A percentile compares a stretch with the other conserved stretches of the same genome.
Conservation (phyloP, 2,113 vertebrate species). For the Centrocercus urophasianus region DNA sequence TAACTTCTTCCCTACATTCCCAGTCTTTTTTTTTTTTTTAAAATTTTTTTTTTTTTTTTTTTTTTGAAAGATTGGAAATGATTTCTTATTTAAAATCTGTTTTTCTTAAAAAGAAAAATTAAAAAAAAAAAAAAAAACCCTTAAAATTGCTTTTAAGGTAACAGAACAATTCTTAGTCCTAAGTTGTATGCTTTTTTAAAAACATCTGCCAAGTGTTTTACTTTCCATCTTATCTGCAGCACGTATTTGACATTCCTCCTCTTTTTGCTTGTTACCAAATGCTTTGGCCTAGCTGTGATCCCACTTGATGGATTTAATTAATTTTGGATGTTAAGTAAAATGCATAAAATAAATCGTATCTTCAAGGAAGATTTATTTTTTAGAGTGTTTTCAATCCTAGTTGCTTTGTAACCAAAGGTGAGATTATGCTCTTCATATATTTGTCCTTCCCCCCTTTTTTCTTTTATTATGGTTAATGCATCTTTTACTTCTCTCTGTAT, state of each 20-base stretch:
- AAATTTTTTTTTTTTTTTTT: too few species aligned
- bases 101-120: background rate
- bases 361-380: constrained; percentile 28
- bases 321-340: constrained; percentile 15
- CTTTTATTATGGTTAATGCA: background rate
- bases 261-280: background rate
- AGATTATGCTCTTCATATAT: background rate
- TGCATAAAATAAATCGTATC: constrained; percentile 32
- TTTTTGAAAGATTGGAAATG: background rate
- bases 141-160: background rate
- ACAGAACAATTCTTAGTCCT: constrained; percentile 19
- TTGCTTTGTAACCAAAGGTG: background rate
- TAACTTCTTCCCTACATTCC: background rate
- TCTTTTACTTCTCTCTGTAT: background rate
- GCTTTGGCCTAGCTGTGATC: constrained; percentile 26
- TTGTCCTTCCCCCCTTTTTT: background rate
- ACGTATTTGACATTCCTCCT: constrained; percentile 34
- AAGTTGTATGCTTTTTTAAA: background rate
- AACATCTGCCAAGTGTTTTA: constrained; percentile 1
- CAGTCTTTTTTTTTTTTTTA: background rate
- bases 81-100: constrained; percentile 27
- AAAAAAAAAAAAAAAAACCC: background rate
- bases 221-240: constrained; percentile 46
- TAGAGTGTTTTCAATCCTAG: background rate
- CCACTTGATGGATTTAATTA: constrained; percentile 12